A percentile compares a stretch with the other conserved stretches of the same genome.
These are phyloP conservation scores for Ciconia nigra DNA, from an alignment of 2,797 vertebrate genomes.

Conservation along the genomic window DNA sequence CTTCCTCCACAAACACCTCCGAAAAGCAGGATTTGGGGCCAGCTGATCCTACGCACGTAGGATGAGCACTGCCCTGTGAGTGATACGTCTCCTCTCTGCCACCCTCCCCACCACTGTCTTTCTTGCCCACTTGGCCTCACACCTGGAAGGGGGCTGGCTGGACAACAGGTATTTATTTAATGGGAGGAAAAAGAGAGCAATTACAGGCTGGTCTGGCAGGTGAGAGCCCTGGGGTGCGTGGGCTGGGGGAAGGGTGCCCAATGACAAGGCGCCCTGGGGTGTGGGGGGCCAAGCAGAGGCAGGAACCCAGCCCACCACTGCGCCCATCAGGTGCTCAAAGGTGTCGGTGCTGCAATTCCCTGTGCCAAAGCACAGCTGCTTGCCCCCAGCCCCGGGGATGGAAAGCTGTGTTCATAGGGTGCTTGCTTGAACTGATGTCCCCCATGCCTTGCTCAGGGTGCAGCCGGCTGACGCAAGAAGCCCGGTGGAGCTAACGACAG, in stretches of 20 bases:
- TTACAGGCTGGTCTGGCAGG: not conserved
- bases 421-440: not conserved
- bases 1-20: slow-evolving; percentile 11
- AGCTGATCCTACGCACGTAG: not conserved
- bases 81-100: not conserved
- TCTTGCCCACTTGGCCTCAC: not conserved
- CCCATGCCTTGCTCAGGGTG: not conserved
- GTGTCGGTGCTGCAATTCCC: not conserved
- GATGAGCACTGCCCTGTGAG: not conserved
- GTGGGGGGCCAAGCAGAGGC: not conserved
- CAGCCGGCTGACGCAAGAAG: not conserved
- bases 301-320: not conserved
- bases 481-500: not conserved
- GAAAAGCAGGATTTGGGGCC: not conserved
- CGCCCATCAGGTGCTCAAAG: not conserved
- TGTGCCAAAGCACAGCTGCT: not conserved
- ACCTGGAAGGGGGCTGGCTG: not conserved
- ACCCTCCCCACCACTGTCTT: not conserved
- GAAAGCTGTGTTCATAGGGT: rapidly evolving
- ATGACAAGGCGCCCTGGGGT: rapidly evolving
- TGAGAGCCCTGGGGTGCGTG: not conserved
- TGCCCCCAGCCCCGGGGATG: not conserved
- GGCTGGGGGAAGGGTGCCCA: not conserved
- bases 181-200: not conserved
- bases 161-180: not conserved